Base-by-base conservation (phyloP, 2,797 vertebrate species). In the Megaceryle alcyon region DNA sequence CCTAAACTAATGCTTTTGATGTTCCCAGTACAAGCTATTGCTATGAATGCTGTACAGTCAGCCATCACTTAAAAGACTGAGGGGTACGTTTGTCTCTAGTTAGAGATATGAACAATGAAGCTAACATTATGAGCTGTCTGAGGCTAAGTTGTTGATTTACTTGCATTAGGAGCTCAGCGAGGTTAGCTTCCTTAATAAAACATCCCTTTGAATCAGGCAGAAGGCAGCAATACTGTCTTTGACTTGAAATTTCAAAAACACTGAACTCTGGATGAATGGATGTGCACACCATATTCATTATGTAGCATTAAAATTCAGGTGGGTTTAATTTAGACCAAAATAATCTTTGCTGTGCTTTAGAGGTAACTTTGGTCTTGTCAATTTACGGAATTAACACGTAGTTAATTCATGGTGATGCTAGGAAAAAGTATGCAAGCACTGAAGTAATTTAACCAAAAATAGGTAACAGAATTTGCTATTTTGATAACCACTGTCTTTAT, bases 261-360 rank as follows among this genome's bases (percentile, higher is more conserved):
- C 0, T 44, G 29, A 61, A 31, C 20, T 71, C 31, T 28, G 76
- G 16, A 59, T 82, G 64, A 68, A 44, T 70, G 26, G 29, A 82
- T 49, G 8, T 56, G 19, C 8, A 21, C 75, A 44, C 49, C 31
- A 21, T 23, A 82, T 88, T 56, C 15, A 21, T 94, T 94, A 63
- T 76, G 92, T 79, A 85, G 43, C 56, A 46, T 92, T 93, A 54
- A 84, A 86, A 54, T 84, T 69, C 65, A 81, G 39, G 29, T 79
- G 51, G 25, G 19, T 93, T 86, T 78, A 59, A 81, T 79, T 94
- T 88, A 85, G 35, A 87, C 60, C 23, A 87, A 82, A 87, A 66
- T 57, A 80, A 57, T 68, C 31, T 68, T 91, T 82, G 4, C 75
- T 71, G 17, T 81, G 78, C 59, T 25, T 90, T 64, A 64, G 28